Evolutionary conservation across 2,888 invertebrate genomes (phyloP), one percentile per base, ranked within the genome.

Genomic region (Drosophila parthenogenetica): DNA sequence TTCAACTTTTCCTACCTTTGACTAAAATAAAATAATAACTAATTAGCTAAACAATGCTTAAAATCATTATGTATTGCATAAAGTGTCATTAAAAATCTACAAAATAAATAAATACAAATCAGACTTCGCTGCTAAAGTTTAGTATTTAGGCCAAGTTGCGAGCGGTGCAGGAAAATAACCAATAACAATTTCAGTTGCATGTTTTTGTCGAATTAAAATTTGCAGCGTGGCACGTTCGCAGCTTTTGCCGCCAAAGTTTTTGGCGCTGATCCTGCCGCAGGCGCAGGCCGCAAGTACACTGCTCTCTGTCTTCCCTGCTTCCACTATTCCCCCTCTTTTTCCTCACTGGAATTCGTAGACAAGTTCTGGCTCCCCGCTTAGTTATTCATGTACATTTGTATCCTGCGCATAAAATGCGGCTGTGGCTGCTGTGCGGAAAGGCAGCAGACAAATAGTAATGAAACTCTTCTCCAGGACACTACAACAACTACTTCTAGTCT

Each of bases 171-270:
- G 51, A 60, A 72, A 73, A 79, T 69, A 72, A 69, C 76, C 86
- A 87, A 86, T 91, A 89, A 89, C 89, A 87, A 89, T 90, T 90
- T 73, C 68, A 76, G 76, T 69, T 73, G 73, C 78, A 73, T 76
- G 76, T 82, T 84, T 81, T 87, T 77, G 79, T 82, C 83, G 81
- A 90, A 89, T 89, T 90, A 90, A 86, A 90, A 90, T 81, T 86
- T 83, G 84, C 87, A 74, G 71, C 77, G 79, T 81, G 67, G 77
- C 83, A 82, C 83, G 83, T 84, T 87, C 69, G 65, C 74, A 59
- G 64, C 35, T 40, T 29, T 62, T 73, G 78, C 72, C 69, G 87
- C 74, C 70, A 85, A 85, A 74, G 54, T 83, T 76, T 83, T 76
- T 76, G 79, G 67, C 70, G 71, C 76, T 84, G 78, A 81, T 81